Base-by-base conservation (phyloP, 2,888 invertebrate species). In the Folsomia manolachei region DNA sequence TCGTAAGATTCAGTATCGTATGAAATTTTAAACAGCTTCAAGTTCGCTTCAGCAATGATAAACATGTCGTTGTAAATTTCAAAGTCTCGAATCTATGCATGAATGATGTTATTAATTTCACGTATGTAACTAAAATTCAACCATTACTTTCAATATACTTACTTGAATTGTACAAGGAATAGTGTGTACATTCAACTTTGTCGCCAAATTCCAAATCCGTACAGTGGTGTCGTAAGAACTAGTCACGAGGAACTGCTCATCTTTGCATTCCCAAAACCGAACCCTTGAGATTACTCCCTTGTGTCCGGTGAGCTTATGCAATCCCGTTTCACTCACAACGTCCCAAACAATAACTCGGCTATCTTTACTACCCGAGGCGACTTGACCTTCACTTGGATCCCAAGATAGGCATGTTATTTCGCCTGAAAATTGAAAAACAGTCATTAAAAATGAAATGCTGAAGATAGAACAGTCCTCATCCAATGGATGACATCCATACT, bases 131-230 rank as follows among this genome's bases (percentile, higher is more conserved):
- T 51, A 51, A 51, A 11, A 26, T 53, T 51, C 52, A 53, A 67
- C 26, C 23, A 61, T 21, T 61, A 21, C n/a, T n/a, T n/a, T n/a
- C n/a, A n/a, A n/a, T n/a, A n/a, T n/a, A 61, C 23, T 81, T 85
- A 90, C 91, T 87, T 96, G 96, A 77, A 90, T 89, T 82, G 90
- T 88, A 84, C 94, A 96, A 56, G 94, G 90, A 66, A 99, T 86
- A 1, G 98, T 98, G 84, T 93, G 94, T 82, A 98, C 98, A 84
- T 97, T 98, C 82, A 95, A 93, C 81, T 95, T 93, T 4, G 95
- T 95, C 79, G 93, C 91, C 78, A 98, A 86, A 84, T 98, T 95
- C 98, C 98, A 99, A 83, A 99, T 95, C 84, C 97, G 98, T 0
- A 99, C 89, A 83, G 93, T 93, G 9, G 93, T 92, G 83, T 99